Evolutionary conservation across 2,888 invertebrate species (phyloP), one percentile per base, ranked within the genome.

Genomic region (Anorthoa munda): DNA sequence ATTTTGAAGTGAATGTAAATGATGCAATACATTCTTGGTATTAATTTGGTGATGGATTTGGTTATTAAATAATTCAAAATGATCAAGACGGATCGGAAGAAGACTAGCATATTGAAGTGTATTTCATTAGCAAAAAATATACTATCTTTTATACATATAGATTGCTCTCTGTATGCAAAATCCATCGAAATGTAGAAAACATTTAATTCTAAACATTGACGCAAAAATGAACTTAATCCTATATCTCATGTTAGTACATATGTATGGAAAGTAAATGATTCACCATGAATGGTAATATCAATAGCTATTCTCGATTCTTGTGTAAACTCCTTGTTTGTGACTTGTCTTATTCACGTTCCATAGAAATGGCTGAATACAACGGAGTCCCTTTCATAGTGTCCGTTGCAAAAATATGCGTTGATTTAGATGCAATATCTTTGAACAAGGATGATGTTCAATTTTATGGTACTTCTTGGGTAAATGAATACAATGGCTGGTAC

Each of bases 261-360:
- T 67, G 72, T 76, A 77, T 75, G 55, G 53, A 77, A 74, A 77
- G 68, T 77, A 81, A 56, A 63, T 74, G 66, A 82, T 86, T 72
- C 73, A 69, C 86, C 85, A 71, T 84, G 85, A 84, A 86, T 86
- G 86, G 86, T 84, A 83, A 83, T 83, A 86, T 86, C 84, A 86
- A 86, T 82, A 79, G 82, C 82, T 84, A 81, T 79, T 85, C 85
- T 86, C 80, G 75, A 79, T 85, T 86, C 85, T 86, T 70, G 61
- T 83, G 85, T 85, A 82, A 86, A 86, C 66, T 78, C 70, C 85
- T 76, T 77, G 84, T 85, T 85, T 83, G 82, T 75, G 66, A 53
- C 78, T 84, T 85, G 82, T 84, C 85, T 86, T 80, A 82, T 84
- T 84, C 78, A 81, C 56, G 77, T 80, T 73, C 84, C 66, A 78